Base-by-base conservation (phyloP, 1,140 invertebrate genomes). In the Hyles vespertilio region DNA sequence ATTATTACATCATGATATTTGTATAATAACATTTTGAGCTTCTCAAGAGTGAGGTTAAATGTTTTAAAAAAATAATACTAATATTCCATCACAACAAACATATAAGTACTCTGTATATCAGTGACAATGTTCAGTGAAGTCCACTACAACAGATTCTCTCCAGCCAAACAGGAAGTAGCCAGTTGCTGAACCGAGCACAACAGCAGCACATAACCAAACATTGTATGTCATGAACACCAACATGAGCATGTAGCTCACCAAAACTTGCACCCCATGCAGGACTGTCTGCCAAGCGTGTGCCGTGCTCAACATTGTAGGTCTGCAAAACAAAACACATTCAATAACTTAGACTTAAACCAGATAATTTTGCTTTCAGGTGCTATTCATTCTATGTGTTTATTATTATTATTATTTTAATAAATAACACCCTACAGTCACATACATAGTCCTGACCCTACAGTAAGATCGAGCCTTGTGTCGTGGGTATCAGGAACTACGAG, bases 181-280 rank as follows among this genome's bases (percentile, higher is more conserved):
- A 8, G 94, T 91, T 3, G 94, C 96, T 7, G 97, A 96, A 12
- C 98, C 98, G 6, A 98, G 73, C 0, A 98, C 94, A 2, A 98
- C 94, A 2, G 96, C 95, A 33, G 96, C 75, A 81, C 97, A 98
- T 32, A 99, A 90, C 96, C 96, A 99, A 7, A 95, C 93, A 76
- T 99, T 99, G 91, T 98, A 99, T 0, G 97, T 99, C 98, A 99
- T 99, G 85, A 99, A 99, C 59, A 99, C 96, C 81, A 99, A 90
- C 98, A 99, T 99, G 44, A 99, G 92, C 82, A 98, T 94, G 83
- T 99, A 99, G 47, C 96, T 97, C 33, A 99, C 89, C 11, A 87
- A 62, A 11, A 88, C 85, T 89, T 99, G 98, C 3, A 98, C 66
- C 49, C 97, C 93, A 76, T 99, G 97, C 5, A 99, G 91, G 5